Base-by-base conservation (phyloP, 1,140 invertebrate genomes). In the Drepana arcuata region DNA sequence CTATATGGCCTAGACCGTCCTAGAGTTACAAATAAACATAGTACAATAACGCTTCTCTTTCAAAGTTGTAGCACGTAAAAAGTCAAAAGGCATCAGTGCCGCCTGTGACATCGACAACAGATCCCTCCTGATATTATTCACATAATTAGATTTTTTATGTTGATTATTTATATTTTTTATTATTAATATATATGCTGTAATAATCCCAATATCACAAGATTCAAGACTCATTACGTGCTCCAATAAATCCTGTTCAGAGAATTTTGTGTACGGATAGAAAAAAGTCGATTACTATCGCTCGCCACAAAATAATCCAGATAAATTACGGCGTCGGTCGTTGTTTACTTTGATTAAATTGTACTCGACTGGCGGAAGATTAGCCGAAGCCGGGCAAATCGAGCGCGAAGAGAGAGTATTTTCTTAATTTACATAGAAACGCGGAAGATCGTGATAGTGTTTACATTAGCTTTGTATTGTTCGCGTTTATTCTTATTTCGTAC, bases 311-410 rank as follows among this genome's bases (percentile, higher is more conserved):
- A 82, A 82, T 82, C 74, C 63, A 77, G 77, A 82, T 74, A 78
- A 82, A 82, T 82, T 82, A 82, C 72, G 62, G 56, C 41, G 47
- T 57, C 50, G 57, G 58, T 67, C 67, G 74, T 78, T 82, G 77
- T 78, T 82, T 79, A 71, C 77, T 82, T 75, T 82, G 77, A 82
- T 82, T 82, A 82, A 82, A 82, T 79, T 79, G 74, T 78, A 77
- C 70, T 73, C 70, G 70, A 81, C 73, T 74, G 70, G 56, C 60
- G 67, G 63, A 67, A 79, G 77, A 82, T 82, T 82, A 82, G 77
- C 67, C 43, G 60, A 70, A 73, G 74, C 62, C 64, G 68, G 65
- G 69, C 74, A 79, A 82, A 82, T 82, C 72, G 77, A 72, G 62
- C 69, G 71, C 56, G 55, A 65, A 68, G 70, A 68, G 58, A 57